Evolutionary conservation across 2,113 vertebrate genomes (phyloP), one percentile per base, ranked within the genome.

Genomic region (Pardalotus punctatus): DNA sequence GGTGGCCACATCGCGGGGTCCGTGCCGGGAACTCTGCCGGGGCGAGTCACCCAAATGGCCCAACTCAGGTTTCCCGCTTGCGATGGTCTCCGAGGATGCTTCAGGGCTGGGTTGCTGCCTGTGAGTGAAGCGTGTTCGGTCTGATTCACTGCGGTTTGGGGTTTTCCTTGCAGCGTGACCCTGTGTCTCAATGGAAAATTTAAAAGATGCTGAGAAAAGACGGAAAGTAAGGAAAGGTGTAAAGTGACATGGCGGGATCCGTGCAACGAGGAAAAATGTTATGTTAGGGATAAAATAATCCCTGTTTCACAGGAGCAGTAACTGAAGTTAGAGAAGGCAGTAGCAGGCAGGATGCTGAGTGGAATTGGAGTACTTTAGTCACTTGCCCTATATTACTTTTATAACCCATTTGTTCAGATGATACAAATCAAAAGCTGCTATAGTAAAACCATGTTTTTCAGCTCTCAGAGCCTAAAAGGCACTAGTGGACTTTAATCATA

Each of bases 221-320:
- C 0, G 0, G 50, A 8, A 48, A 29, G 11, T 27, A 8, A 31
- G 29, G 18, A 33, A 56, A 67, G 43, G 16, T 15, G 36, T 18
- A 2, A 61, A 21, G 18, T 10, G 33, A 22, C 36, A 0, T 3
- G n/a, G 36, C 48, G 24, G 9, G 36, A n/a, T 51, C 29, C 24
- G 66, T 31, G 11, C 11, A 27, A 8, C 2, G 7, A 29, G 9
- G 21, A 15, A 19, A n/a, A 9, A 48, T 14, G 29, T 25, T n/a
- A 3, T 1, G 8, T 15, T 50, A 25, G 15, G 20, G 48, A 8
- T 36, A 3, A 67, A 56, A 10, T 2, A 10, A 4, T 53, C 36
- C 6, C 20, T 10, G 29, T 33, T 90, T 66, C 11, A 24, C 35
- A 31, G 27, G 64, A 45, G 20, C 19, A 11, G 81, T 40, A 31